Conservation (phyloP, 2,888 invertebrate genomes). For the Synanthedon myopaeformis region DNA sequence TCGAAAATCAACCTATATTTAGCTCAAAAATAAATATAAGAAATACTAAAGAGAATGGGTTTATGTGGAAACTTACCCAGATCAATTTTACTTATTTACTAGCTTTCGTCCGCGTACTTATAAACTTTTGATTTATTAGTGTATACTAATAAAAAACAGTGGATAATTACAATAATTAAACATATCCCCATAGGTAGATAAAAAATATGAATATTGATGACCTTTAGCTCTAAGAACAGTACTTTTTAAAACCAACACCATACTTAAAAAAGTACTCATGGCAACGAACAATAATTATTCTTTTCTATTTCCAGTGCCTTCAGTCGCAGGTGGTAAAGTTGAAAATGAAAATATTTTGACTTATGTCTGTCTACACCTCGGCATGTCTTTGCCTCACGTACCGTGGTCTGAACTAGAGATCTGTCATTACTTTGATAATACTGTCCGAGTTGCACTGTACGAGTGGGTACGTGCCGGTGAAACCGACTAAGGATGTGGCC, state of each 20-base stretch:
- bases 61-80: too few species aligned
- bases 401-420: conserved; percentile 42
- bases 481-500: conserved; percentile 36
- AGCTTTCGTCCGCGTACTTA: too few species aligned
- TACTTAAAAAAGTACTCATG: neutral
- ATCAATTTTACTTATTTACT: too few species aligned
- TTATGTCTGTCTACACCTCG: conserved; percentile 19
- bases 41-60: too few species aligned
- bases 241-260: neutral
- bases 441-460: conserved; percentile 51
- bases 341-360: conserved; percentile 1
- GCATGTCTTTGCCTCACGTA: conserved; percentile 47
- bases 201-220: too few species aligned
- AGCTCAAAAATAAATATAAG: too few species aligned
- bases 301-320: neutral
- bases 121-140: too few species aligned
- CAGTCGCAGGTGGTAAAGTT: neutral
- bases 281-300: neutral
- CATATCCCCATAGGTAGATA: too few species aligned
- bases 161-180: too few species aligned
- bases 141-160: too few species aligned
- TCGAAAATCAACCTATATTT: too few species aligned
- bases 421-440: conserved; percentile 69
- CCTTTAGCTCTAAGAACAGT: too few species aligned
- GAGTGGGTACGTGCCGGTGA: conserved; percentile 52